Conservation (phyloP, 2,888 invertebrate genomes). For the Drosophila pegasa region DNA sequence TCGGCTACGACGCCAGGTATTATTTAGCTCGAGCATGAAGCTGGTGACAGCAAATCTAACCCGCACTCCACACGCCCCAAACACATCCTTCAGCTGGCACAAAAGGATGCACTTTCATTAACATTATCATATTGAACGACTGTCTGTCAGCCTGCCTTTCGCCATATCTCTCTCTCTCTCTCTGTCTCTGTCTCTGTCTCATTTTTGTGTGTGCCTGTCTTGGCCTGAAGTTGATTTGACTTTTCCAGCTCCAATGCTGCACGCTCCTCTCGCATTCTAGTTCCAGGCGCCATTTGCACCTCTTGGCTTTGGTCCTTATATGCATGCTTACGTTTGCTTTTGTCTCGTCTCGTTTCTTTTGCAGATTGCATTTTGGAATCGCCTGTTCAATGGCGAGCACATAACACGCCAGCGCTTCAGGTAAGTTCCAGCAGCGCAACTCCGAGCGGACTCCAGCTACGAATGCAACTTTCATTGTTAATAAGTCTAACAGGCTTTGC, state of each 20-base stretch:
- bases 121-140: constrained; percentile 67
- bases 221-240: constrained; percentile 44
- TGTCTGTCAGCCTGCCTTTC: constrained; percentile 14
- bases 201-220: constrained; percentile 14
- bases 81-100: constrained; percentile 11
- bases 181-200: neutral
- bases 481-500: constrained; percentile 44
- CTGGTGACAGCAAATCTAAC: constrained; percentile 4
- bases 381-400: constrained; percentile 84
- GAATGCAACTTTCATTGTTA: constrained; percentile 29
- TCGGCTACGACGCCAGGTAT: constrained; percentile 85
- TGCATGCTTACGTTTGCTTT: constrained; percentile 55
- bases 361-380: constrained; percentile 89
- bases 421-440: constrained; percentile 84
- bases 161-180: neutral
- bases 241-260: constrained; percentile 20
- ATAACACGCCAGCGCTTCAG: constrained; percentile 86
- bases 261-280: constrained; percentile 7
- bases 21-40: constrained; percentile 23
- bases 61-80: neutral
- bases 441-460: neutral
- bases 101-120: constrained; percentile 70
- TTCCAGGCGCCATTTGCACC: neutral
- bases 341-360: constrained; percentile 82
- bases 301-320: constrained; percentile 17